These are phyloP conservation scores for Acanthisitta chloris DNA, from an alignment of 2,113 vertebrate genomes.

Conservation along the genomic window DNA sequence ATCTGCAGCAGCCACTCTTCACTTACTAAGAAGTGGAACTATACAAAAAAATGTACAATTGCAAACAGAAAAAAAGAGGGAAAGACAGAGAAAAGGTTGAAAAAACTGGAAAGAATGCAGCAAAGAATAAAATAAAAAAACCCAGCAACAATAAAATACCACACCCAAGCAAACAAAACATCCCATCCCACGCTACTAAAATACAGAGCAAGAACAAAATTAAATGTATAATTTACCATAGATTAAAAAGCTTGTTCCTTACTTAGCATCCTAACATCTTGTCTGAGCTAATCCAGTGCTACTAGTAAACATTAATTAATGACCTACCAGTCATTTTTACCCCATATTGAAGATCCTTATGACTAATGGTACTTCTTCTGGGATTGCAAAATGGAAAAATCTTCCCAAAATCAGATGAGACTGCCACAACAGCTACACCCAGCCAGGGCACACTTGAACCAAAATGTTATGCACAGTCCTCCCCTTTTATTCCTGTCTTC, in stretches of 20 bases:
- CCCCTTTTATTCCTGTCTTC: neutral
- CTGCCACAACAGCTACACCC: neutral
- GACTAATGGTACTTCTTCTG: neutral
- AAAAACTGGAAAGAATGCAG: neutral
- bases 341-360: neutral
- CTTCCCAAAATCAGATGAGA: neutral
- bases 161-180: neutral
- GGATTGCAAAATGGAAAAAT: neutral
- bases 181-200: neutral
- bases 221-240: neutral
- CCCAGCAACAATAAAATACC: neutral
- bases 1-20: neutral
- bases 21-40: neutral
- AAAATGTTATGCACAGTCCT: rapidly evolving
- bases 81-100: neutral
- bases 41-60: neutral
- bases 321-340: neutral
- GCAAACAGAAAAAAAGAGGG: neutral
- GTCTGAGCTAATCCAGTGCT: neutral
- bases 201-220: neutral
- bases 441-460: neutral
- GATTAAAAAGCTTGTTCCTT: neutral
- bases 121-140: neutral
- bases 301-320: neutral
- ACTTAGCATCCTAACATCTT: neutral